Evolutionary conservation across 2,888 invertebrate genomes (phyloP).

Genomic region (Melitaea athalia): DNA sequence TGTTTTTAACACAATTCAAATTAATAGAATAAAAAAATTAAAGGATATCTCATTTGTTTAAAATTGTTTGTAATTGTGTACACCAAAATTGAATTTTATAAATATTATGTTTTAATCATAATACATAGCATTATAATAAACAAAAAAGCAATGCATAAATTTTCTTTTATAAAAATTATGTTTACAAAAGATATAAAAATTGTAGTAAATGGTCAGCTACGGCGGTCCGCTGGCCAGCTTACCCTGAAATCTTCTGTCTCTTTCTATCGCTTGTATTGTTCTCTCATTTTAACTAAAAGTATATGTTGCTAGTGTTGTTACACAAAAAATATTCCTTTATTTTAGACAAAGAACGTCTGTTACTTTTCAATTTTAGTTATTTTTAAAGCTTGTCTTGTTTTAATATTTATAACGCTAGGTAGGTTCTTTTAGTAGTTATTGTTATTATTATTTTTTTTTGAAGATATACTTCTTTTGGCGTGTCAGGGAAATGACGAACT

Average conservation of each 20-base stretch:
- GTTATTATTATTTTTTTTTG: too few relatives aligned
- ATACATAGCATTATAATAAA: neutral
- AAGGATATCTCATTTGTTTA: neutral
- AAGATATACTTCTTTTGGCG: too few relatives aligned
- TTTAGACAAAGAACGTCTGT: neutral
- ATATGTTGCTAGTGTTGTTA: conserved; percentile 56
- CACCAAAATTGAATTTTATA: neutral
- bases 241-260: conserved; percentile 57
- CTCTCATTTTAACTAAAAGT: conserved; percentile 53
- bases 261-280: conserved; percentile 49
- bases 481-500: too few relatives aligned
- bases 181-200: neutral
- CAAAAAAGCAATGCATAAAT: neutral
- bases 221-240: conserved; percentile 74
- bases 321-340: conserved; percentile 39
- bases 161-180: neutral
- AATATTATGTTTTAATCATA: neutral
- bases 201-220: conserved; percentile 23
- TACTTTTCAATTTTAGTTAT: conserved; percentile 14
- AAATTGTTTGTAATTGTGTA: neutral
- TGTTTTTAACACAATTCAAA: neutral
- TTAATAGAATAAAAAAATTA: neutral
- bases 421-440: too few relatives aligned
- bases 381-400: neutral
- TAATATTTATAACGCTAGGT: neutral